Base-by-base conservation (phyloP, 2,113 vertebrate genomes). In the Suncus etruscus region DNA sequence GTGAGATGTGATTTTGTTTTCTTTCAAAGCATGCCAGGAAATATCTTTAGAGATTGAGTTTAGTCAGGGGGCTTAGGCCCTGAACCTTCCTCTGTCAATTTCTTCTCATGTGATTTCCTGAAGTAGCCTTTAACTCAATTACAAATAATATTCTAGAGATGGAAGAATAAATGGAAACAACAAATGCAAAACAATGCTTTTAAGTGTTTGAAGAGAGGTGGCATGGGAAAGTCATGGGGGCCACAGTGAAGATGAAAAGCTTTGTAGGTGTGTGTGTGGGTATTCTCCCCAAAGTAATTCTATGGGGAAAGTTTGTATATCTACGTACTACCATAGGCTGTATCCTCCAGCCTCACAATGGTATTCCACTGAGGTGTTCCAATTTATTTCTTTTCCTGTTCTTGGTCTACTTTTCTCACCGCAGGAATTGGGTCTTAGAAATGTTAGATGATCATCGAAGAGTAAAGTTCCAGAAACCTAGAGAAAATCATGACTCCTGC, bases 121-220 rank as follows among this genome's bases (percentile, higher is more conserved):
- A 86, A 39, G 73, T 39, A 83, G 63, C 61, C 22, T 90, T 83
- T 58, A 73, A 32, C 4, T 73, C 39, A 12, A 54, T 54, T 16
- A 75, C 73, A 82, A 48, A 51, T 27, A 16, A 32, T 5, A 16
- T 74, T 69, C 68, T 7, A 65, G 51, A 90, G 32, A 27, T n/a
- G 76, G 77, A 80, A 47, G 12, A 63, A 32, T 31, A 70, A 4
- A 61, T 22, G 58, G 14, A 48, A 39, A 87, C 48, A 31, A 74
- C 58, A 84, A 74, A 32, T 27, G 54, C 9, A 31, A 61, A 61
- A 22, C 18, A 22, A 61, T 61, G 58, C 31, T 84, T 82, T 32
- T 27, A 81, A 54, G 70, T 69, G 65, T 87, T 94, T 68, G 68
- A 87, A 22, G 63, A 80, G 76, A 89, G 63, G 48, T 45, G 32